phyloP scores from a whole-genome alignment of 1,140 invertebrate genomes.

The Megalonaias nervosa region DNA sequence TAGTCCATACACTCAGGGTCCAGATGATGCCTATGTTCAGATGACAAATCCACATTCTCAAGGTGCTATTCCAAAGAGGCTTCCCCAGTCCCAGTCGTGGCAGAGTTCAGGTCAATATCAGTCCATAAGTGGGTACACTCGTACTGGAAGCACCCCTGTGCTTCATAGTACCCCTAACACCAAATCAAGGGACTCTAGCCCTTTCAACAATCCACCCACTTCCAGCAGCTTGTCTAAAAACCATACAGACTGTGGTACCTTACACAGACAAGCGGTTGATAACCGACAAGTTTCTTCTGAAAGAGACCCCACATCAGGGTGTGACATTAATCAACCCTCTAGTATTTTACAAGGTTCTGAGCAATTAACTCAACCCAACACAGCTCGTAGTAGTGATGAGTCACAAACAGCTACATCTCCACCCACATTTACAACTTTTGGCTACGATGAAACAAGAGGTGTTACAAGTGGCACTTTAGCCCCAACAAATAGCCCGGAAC shows the following conservation, averaged over 20 bases:
- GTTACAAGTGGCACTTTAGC: background rate
- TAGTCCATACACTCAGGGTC: background rate
- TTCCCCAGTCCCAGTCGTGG: slow-evolving; percentile 45
- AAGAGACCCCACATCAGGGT: slow-evolving; percentile 53
- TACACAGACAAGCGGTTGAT: background rate
- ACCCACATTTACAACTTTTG: slow-evolving; percentile 53
- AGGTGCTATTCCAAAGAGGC: slow-evolving; percentile 46
- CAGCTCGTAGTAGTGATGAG: slow-evolving; percentile 28
- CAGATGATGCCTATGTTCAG: slow-evolving; percentile 19
- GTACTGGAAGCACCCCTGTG: slow-evolving; percentile 10
- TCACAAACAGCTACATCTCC: slow-evolving; percentile 22
- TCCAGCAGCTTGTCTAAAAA: too few relatives aligned
- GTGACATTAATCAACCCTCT: slow-evolving; percentile 27
- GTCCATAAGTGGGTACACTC: slow-evolving; percentile 1
- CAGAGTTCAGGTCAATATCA: slow-evolving; percentile 31
- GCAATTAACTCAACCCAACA: slow-evolving; percentile 44
- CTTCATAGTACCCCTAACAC: slow-evolving; percentile 32
- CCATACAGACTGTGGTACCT: too few relatives aligned
- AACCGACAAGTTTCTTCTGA: slow-evolving; percentile 48
- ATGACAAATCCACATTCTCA: slow-evolving; percentile 28
- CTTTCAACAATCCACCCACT: slow-evolving; percentile 10
- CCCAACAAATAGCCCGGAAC: slow-evolving; percentile 19
- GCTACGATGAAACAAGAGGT: slow-evolving; percentile 31
- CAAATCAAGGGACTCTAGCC: slow-evolving; percentile 43
- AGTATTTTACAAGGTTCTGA: slow-evolving; percentile 36